These are phyloP conservation scores for Himalopsyche anomala DNA, from an alignment of 2,888 invertebrate genomes.

Conservation along the genomic window DNA sequence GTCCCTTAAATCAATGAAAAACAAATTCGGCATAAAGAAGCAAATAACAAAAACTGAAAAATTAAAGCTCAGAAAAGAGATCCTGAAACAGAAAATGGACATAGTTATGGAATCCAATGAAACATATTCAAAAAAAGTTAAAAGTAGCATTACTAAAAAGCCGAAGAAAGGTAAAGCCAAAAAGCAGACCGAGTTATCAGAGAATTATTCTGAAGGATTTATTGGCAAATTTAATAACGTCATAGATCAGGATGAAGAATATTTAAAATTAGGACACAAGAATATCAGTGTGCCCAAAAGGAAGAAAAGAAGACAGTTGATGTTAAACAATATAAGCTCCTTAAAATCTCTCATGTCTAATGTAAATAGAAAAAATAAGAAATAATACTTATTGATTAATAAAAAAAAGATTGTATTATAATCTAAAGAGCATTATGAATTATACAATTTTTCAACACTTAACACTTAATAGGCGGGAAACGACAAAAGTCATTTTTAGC, in stretches of 20 bases:
- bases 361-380: slow-evolving; percentile 33
- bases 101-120: slow-evolving; percentile 53
- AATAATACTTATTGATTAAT: not conserved
- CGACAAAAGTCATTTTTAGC: too few relatives aligned
- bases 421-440: too few relatives aligned
- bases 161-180: not conserved
- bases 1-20: slow-evolving; percentile 64
- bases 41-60: slow-evolving; percentile 63
- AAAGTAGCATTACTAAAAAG: slow-evolving; percentile 44
- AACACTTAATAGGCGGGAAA: too few relatives aligned
- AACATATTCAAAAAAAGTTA: not conserved
- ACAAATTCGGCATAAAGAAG: slow-evolving; percentile 64
- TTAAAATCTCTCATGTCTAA: slow-evolving; percentile 59
- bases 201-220: slow-evolving; percentile 47
- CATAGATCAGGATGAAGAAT: slow-evolving; percentile 61
- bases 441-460: too few relatives aligned
- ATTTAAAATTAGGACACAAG: slow-evolving; percentile 63
- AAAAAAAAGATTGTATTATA: too few relatives aligned
- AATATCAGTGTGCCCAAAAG: slow-evolving; percentile 61
- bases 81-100: slow-evolving; percentile 62
- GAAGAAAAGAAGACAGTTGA: slow-evolving; percentile 57
- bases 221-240: slow-evolving; percentile 53
- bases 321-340: slow-evolving; percentile 57
- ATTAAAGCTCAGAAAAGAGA: slow-evolving; percentile 62
- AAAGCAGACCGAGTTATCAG: not conserved